Evolutionary conservation across 2,797 vertebrate species (phyloP).

Genomic region (Taenioides sp.): DNA sequence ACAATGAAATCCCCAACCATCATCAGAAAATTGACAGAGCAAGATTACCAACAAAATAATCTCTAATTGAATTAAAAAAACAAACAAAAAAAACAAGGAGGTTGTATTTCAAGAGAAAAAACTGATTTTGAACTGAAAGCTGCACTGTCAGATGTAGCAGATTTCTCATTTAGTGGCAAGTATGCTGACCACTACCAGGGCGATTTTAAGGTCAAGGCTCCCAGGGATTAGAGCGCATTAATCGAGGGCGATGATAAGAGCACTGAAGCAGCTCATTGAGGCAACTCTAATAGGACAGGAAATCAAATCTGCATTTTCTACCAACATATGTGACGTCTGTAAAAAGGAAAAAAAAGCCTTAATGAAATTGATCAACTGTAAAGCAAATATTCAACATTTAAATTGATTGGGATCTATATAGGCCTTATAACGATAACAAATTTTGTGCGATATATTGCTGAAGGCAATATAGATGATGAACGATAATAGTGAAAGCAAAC

Average conservation of each 20-base stretch:
- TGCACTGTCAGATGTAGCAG: slow-evolving; percentile 36
- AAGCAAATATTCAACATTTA: too few species aligned
- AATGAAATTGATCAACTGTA: neutral
- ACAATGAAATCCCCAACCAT: slow-evolving; percentile 25
- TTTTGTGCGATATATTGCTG: too few species aligned
- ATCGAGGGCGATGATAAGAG: slow-evolving; percentile 49
- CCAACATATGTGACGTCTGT: slow-evolving; percentile 26
- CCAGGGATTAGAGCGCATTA: slow-evolving; percentile 56
- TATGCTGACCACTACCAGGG: slow-evolving; percentile 35
- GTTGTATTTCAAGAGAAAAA: neutral
- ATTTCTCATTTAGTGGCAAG: slow-evolving; percentile 47
- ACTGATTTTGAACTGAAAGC: slow-evolving; percentile 20
- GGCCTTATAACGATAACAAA: too few species aligned
- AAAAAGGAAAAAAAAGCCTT: slow-evolving; percentile 27
- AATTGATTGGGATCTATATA: too few species aligned
- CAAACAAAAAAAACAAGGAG: slow-evolving; percentile 23
- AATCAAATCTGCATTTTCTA: slow-evolving; percentile 35
- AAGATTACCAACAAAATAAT: slow-evolving; percentile 29
- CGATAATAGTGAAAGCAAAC: too few species aligned
- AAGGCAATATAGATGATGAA: too few species aligned
- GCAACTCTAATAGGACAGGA: slow-evolving; percentile 19
- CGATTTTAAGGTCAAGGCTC: slow-evolving; percentile 58
- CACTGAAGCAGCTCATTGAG: slow-evolving; percentile 34
- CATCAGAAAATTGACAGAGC: slow-evolving; percentile 11
- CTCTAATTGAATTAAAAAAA: slow-evolving; percentile 10